Base-by-base conservation (phyloP, 1,140 invertebrate genomes). In the Formica selysi region DNA sequence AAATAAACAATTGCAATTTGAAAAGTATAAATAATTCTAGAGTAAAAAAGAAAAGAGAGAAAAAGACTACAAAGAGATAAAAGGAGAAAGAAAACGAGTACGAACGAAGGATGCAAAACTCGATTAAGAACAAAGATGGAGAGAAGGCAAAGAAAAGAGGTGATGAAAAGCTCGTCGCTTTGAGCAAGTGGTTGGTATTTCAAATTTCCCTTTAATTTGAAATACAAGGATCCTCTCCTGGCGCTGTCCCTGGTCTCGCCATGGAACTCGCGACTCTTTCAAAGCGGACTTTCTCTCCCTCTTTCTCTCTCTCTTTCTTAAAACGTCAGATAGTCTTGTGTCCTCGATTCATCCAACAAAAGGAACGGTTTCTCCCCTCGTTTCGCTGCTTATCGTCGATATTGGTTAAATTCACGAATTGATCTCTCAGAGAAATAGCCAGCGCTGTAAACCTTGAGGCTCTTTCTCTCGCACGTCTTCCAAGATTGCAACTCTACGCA, bases 181-280 rank as follows among this genome's bases (percentile, higher is more conserved):
- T 91, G 87, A 88, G 78, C 64, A 91, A 92, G 89, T 91, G 79
- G 83, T 90, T 79, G 89, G 87, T 93, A 93, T 94, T 93, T 93
- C 79, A 79, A 92, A 94, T 93, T 93, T 91, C 85, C 90, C 91
- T 92, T 93, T 93, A 94, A 93, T 94, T 93, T 91, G 86, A 93
- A 93, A 91, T 91, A 90, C 92, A 93, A 92, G 92, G 86, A 93
- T 92, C 87, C 89, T 88, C 89, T 88, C 85, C 84, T 74, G 61
- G 68, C 79, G 80, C 68, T 73, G 81, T 86, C 76, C 71, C 84
- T 76, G 57, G 78, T 48, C 85, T 62, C 68, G 36, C 62, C 32
- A 79, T 57, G 84, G 88, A 87, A 89, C 88, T 91, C 79, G 76
- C 79, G 76, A 85, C 80, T 84, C 89, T 87, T 86, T 90, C 87